Conservation (phyloP, 1,140 invertebrate species). For the Planococcus citri region DNA sequence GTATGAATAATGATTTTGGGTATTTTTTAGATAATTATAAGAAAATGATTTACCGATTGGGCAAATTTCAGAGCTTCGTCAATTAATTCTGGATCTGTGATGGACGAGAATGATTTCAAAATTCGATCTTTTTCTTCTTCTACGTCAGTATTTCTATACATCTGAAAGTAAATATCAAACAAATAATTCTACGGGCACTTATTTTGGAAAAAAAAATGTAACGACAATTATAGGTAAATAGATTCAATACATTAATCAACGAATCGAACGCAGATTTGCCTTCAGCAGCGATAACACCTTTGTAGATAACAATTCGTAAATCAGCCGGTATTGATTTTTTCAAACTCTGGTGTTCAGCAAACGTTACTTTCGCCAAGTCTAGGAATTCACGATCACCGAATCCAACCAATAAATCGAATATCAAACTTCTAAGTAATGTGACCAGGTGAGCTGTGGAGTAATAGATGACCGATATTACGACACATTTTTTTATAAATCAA, state of each 20-base stretch:
- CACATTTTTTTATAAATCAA: no score
- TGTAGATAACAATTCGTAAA: slow-evolving; percentile 74
- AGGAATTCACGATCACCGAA: slow-evolving; percentile 65
- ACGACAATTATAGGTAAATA: no score
- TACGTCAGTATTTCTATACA: slow-evolving; percentile 74
- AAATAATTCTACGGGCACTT: no score
- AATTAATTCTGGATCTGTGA: slow-evolving; percentile 54
- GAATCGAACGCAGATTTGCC: slow-evolving; percentile 56
- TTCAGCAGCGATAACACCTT: slow-evolving; percentile 60
- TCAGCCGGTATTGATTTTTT: slow-evolving; percentile 65
- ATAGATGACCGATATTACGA: no score
- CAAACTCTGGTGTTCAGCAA: slow-evolving; percentile 52
- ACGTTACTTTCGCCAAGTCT: slow-evolving; percentile 58
- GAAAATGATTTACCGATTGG: slow-evolving; percentile 53
- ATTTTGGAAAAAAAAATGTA: no score
- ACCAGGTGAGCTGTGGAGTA: slow-evolving; percentile 53
- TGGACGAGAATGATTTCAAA: slow-evolving; percentile 61
- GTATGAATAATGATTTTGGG: no score
- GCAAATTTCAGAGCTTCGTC: slow-evolving; percentile 74
- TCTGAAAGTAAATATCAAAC: no score
- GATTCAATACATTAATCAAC: slow-evolving; percentile 61
- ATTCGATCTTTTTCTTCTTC: slow-evolving; percentile 89
- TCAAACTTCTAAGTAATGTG: slow-evolving; percentile 68
- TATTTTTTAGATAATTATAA: not conserved
- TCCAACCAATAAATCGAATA: slow-evolving; percentile 65